These are phyloP conservation scores for Diaprepes abbreviatus DNA, from an alignment of 2,888 invertebrate genomes.

Conservation along the genomic window DNA sequence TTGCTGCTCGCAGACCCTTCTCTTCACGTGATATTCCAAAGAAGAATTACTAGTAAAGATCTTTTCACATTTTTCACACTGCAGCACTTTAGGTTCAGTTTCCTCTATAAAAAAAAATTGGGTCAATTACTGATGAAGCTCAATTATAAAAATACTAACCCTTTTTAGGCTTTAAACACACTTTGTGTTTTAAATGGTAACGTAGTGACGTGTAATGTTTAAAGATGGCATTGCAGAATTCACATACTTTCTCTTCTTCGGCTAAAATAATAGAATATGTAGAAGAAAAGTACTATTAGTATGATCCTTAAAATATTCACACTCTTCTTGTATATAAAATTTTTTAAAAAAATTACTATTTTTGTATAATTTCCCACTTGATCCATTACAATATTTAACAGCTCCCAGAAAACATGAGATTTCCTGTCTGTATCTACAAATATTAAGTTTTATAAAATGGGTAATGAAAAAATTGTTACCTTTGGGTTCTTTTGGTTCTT, in stretches of 20 bases:
- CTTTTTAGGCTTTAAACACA: constrained; percentile 42
- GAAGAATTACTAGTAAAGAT: constrained; percentile 48
- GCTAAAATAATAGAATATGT: constrained; percentile 34
- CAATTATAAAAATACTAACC: constrained; percentile 21
- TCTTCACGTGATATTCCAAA: constrained; percentile 44
- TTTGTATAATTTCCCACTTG: no score
- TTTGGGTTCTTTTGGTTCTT: constrained; percentile 50
- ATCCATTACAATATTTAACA: background rate
- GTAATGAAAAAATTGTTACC: constrained; percentile 23
- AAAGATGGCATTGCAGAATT: constrained; percentile 40
- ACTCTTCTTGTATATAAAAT: no score
- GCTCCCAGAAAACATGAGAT: background rate
- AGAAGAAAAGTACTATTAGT: no score
- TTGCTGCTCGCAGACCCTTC: constrained; percentile 45
- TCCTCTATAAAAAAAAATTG: constrained; percentile 30
- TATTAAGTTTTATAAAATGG: no score
- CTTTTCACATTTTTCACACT: constrained; percentile 47
- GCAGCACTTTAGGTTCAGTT: constrained; percentile 42
- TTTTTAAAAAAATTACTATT: no score
- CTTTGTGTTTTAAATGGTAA: constrained; percentile 46
- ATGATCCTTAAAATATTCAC: no score
- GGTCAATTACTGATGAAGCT: background rate
- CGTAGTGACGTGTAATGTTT: constrained; percentile 46
- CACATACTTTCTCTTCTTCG: constrained; percentile 39
- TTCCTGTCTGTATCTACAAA: no score